Evolutionary conservation across 2,888 invertebrate genomes (phyloP).

Genomic region (Lampropteryx suffumata): DNA sequence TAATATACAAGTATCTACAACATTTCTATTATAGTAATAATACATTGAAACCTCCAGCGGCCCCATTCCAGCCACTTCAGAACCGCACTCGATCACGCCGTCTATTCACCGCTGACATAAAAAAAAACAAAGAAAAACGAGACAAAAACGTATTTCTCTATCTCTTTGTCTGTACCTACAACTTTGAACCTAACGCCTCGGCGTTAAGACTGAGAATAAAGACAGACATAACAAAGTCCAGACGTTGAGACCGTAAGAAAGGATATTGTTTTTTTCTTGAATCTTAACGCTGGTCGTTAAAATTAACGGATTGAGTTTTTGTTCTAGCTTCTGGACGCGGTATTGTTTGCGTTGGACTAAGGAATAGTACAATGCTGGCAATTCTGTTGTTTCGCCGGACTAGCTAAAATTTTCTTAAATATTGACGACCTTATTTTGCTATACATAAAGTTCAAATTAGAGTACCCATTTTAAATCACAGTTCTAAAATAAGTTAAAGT

Average conservation of each 20-base stretch:
- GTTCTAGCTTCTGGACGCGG: too few relatives aligned
- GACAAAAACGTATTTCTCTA: background rate
- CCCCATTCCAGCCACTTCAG: background rate
- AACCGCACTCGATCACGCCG: background rate
- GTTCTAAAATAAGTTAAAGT: too few relatives aligned
- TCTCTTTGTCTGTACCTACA: background rate
- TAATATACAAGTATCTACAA: too few relatives aligned
- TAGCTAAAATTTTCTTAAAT: too few relatives aligned
- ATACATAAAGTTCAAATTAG: too few relatives aligned
- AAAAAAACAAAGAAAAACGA: conserved; percentile 4
- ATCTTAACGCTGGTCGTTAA: conserved; percentile 6
- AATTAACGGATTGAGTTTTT: background rate
- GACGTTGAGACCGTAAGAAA: background rate
- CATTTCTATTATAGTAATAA: too few relatives aligned
- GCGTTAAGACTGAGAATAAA: background rate
- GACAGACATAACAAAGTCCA: background rate
- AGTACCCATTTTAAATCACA: too few relatives aligned
- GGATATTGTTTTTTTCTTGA: background rate
- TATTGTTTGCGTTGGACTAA: too few relatives aligned
- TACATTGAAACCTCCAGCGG: too few relatives aligned
- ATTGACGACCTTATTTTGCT: too few relatives aligned
- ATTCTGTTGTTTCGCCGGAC: too few relatives aligned
- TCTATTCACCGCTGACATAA: conserved; percentile 4
- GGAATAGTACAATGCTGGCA: too few relatives aligned
- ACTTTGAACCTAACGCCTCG: background rate